Conservation (phyloP, 2,888 invertebrate species). For the Meandrusa payeni region DNA sequence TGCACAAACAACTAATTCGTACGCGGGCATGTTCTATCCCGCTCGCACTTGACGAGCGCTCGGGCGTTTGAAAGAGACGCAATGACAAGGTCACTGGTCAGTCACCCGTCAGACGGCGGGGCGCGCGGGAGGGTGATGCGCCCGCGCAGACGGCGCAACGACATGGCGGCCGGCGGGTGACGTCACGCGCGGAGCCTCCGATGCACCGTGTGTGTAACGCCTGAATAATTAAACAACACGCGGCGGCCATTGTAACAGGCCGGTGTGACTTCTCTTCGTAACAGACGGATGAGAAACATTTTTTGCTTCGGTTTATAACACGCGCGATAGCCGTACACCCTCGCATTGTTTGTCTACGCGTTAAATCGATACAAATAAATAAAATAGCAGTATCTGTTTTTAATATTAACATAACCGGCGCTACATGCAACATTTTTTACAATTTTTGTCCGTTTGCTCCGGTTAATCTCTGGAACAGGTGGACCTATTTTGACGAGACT, state of each 20-base stretch:
- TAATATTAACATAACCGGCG: too few relatives aligned
- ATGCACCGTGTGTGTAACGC: constrained; percentile 54
- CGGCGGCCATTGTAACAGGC: constrained; percentile 34
- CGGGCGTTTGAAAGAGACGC: constrained; percentile 51
- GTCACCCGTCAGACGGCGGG: constrained; percentile 70
- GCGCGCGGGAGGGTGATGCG: constrained; percentile 51
- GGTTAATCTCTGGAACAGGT: too few relatives aligned
- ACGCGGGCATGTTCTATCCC: constrained; percentile 47
- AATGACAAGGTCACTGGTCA: constrained; percentile 77
- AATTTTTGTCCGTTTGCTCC: too few relatives aligned
- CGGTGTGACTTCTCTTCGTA: constrained; percentile 16
- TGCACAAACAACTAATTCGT: constrained; percentile 67
- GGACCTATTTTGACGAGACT: too few relatives aligned
- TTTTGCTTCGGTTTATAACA: constrained; percentile 17
- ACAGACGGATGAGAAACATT: constrained; percentile 1
- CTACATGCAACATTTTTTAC: too few relatives aligned
- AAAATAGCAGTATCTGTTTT: too few relatives aligned
- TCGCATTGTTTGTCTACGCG: too few relatives aligned
- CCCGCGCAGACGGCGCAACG: constrained; percentile 70
- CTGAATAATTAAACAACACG: constrained; percentile 45
- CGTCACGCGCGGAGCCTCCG: constrained; percentile 64
- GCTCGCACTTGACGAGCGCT: constrained; percentile 30
- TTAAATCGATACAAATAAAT: too few relatives aligned
- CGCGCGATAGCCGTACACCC: too few relatives aligned
- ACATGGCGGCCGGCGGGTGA: constrained; percentile 61